Evolutionary conservation across 2,888 invertebrate genomes (phyloP), one percentile per base, ranked within the genome.

Genomic region (Dasypolia templi): DNA sequence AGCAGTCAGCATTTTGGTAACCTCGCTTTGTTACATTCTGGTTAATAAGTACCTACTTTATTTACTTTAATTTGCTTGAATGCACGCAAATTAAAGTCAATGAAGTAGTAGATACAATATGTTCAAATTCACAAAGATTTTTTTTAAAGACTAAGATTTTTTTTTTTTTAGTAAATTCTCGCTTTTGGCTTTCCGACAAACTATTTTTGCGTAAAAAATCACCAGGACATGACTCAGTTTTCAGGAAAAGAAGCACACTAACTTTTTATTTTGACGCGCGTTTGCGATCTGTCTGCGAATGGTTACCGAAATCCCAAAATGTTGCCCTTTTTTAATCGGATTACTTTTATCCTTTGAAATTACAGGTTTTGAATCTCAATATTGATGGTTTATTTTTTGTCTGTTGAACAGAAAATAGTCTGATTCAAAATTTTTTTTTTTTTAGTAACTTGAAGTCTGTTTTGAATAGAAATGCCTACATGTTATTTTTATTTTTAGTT

Each of bases 21-120:
- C 56, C 59, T 82, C 12, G 64, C 32, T 51, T 64, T 70, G 44
- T 71, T 39, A 9, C 3, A 14, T 53, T 69, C 44, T 58, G n/a
- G 11, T 51, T 42, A 29, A 19, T n/a, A 26, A 3, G 7, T 11
- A 44, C 14, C 62, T 59, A 19, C 1, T 5, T 32, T 3, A 17
- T 11, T 72, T 9, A 32, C 0, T 44, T 44, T 17, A 12, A 68
- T 72, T 56, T 42, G 46, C 46, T 19, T 46, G 6, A 19, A 6
- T 6, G 46, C 19, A 46, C 6, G 7, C 19, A 46, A 2, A 19
- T 46, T 46, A 46, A 46, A 46, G 7, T 46, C 46, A 19, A 46
- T 46, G 46, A 46, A 46, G 19, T 22, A 46, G 19, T 22, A 46
- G 46, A 6, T 46, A 19, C 46, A 46, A 46, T 19, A 46, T 29